Conservation (phyloP, 2,888 invertebrate genomes). For the Diarsia dahlii region DNA sequence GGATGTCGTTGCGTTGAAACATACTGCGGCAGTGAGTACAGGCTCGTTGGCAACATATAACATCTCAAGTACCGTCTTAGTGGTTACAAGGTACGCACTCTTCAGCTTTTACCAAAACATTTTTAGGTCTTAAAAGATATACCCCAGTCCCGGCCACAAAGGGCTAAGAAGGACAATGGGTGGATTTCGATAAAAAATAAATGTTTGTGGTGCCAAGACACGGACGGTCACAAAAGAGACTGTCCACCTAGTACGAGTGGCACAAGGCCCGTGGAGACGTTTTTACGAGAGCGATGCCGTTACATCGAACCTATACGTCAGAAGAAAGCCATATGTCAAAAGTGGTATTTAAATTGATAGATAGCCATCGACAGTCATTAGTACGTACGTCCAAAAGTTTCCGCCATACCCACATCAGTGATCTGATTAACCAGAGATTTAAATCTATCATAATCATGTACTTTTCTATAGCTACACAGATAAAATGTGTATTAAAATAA, state of each 20-base stretch:
- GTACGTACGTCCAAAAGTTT: not conserved
- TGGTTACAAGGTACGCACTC: constrained; percentile 79
- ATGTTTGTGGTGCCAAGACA: not conserved
- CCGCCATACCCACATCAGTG: not conserved
- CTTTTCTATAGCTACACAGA: not conserved
- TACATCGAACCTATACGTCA: not conserved
- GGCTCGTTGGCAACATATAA: constrained; percentile 81
- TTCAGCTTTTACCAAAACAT: no score
- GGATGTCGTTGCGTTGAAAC: constrained; percentile 86
- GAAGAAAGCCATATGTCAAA: not conserved
- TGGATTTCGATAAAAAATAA: no score
- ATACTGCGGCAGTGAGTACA: constrained; percentile 74
- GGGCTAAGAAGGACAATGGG: no score
- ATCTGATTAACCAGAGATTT: not conserved
- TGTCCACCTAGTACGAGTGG: no score
- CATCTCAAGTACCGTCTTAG: constrained; percentile 76
- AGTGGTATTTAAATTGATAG: not conserved
- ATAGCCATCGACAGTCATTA: not conserved
- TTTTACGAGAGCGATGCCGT: not conserved
- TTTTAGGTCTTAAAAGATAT: no score
- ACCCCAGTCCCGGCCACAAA: no score
- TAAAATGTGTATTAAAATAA: not conserved
- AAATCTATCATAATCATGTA: not conserved
- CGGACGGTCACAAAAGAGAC: not conserved
- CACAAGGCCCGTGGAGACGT: not conserved